Conservation (phyloP, 2,797 vertebrate species). For the Oryzias dopingdopingensis region DNA sequence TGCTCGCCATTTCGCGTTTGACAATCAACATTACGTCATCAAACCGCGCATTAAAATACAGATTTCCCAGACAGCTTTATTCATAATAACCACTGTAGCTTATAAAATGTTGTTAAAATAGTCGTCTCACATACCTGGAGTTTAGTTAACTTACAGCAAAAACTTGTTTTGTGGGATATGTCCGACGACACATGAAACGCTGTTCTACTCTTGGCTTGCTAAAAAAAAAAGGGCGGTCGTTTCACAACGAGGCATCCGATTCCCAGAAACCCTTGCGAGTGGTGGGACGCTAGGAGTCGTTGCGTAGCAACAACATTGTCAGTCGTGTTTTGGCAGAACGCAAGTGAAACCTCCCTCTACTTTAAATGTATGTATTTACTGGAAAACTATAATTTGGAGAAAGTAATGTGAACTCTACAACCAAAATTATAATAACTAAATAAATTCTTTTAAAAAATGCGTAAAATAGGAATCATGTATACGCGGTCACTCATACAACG, state of each 20-base stretch:
- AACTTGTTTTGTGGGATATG: slow-evolving; percentile 57
- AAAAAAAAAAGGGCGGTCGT: slow-evolving; percentile 80
- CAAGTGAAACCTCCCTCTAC: too few relatives aligned
- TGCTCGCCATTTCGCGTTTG: slow-evolving; percentile 78
- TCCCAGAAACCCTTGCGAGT: slow-evolving; percentile 78
- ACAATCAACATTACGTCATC: slow-evolving; percentile 89
- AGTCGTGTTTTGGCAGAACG: too few relatives aligned
- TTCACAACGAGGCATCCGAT: slow-evolving; percentile 68
- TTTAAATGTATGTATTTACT: too few relatives aligned
- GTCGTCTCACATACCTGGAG: slow-evolving; percentile 59
- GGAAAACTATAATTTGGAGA: too few relatives aligned
- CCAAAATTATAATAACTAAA: too few relatives aligned
- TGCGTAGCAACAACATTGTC: slow-evolving; percentile 53
- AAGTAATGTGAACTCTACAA: too few relatives aligned
- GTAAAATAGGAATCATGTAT: too few relatives aligned
- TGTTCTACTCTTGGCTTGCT: slow-evolving; percentile 68
- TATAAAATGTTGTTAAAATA: slow-evolving; percentile 13
- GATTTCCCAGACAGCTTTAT: slow-evolving; percentile 71
- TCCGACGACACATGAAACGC: slow-evolving; percentile 60
- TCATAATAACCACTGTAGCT: slow-evolving; percentile 14
- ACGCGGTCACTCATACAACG: too few relatives aligned
- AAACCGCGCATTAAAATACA: slow-evolving; percentile 93
- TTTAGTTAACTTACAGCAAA: slow-evolving; percentile 36
- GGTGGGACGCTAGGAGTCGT: slow-evolving; percentile 53
- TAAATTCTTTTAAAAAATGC: too few relatives aligned